Evolutionary conservation across 2,888 invertebrate genomes (phyloP).

Genomic region (Microplitis deprimator): DNA sequence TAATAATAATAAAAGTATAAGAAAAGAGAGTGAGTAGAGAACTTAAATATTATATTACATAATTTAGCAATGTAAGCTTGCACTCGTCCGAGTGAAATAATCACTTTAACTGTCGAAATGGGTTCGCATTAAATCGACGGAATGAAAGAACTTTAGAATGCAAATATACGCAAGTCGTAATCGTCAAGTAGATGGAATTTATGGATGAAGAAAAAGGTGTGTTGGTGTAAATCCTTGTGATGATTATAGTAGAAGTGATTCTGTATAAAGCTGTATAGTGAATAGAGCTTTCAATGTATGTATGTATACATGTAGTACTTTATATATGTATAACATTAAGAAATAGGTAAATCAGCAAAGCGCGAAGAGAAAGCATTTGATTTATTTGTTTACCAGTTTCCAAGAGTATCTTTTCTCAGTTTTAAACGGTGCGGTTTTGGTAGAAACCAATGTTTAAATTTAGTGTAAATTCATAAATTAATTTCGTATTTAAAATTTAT

Average conservation of each 20-base stretch:
- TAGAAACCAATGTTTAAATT: slow-evolving; percentile 17
- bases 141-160: slow-evolving; percentile 28
- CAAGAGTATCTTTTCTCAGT: slow-evolving; percentile 20
- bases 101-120: slow-evolving; percentile 26
- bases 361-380: slow-evolving; percentile 46
- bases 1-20: background rate
- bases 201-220: slow-evolving; percentile 37
- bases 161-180: slow-evolving; percentile 20
- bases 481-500: background rate
- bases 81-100: slow-evolving; percentile 30
- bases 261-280: background rate
- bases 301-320: slow-evolving; percentile 6
- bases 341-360: slow-evolving; percentile 58
- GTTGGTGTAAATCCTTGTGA: background rate
- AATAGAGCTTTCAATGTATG: slow-evolving; percentile 26
- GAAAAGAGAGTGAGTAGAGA: slow-evolving; percentile 7
- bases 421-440: slow-evolving; percentile 30
- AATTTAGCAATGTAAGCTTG: slow-evolving; percentile 38
- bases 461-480: slow-evolving; percentile 16
- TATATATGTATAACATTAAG: slow-evolving; percentile 18
- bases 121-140: slow-evolving; percentile 30
- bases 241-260: background rate
- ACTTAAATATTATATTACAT: slow-evolving; percentile 34
- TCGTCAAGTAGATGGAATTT: slow-evolving; percentile 19
- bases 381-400: slow-evolving; percentile 61